Evolutionary conservation across 2,797 vertebrate species (phyloP).

Genomic region (Pipistrellus nathusii): DNA sequence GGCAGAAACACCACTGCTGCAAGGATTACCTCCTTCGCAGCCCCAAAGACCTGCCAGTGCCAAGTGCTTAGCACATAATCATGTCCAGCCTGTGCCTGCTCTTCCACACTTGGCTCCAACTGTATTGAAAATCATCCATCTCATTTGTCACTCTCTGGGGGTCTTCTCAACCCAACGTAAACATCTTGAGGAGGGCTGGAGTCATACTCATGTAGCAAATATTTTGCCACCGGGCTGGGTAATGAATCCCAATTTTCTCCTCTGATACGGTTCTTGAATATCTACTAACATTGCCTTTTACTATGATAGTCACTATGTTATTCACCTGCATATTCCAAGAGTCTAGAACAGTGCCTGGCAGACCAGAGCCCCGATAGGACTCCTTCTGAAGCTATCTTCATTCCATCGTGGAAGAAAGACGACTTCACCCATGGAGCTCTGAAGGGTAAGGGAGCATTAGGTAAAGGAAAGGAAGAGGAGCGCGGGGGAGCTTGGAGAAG

Average conservation of each 20-base stretch:
- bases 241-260: neutral
- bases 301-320: neutral
- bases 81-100: neutral
- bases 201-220: neutral
- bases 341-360: neutral
- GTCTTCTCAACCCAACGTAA: neutral
- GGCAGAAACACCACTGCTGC: neutral
- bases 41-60: neutral
- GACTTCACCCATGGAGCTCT: neutral
- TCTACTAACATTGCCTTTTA: neutral
- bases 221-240: neutral
- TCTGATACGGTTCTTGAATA: neutral
- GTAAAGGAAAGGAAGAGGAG: neutral
- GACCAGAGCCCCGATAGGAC: neutral
- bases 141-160: neutral
- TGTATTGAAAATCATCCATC: neutral
- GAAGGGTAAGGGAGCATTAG: neutral
- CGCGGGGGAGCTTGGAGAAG: neutral
- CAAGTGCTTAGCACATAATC: neutral
- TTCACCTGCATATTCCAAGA: neutral
- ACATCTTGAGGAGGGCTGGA: neutral
- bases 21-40: neutral
- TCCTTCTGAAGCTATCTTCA: neutral
- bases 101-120: neutral
- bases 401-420: neutral